Base-by-base conservation (phyloP, 2,888 invertebrate genomes). In the Drosophila melanosoma region DNA sequence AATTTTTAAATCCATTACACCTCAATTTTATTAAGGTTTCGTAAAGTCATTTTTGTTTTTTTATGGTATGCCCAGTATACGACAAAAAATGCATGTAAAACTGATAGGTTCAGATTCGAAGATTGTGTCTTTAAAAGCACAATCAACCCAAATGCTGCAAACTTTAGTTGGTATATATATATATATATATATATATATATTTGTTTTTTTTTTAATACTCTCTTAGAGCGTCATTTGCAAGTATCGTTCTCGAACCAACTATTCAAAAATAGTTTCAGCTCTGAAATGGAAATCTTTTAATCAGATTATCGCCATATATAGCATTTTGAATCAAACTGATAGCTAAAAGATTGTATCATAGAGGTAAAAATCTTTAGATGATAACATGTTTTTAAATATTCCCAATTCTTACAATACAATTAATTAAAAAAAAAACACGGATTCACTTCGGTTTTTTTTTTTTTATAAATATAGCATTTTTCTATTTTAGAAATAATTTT, bases 381-480 rank as follows among this genome's bases (percentile, higher is more conserved):
- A 5, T n/a, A 26, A 26, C 15, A 23, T 45, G 1, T 4, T 45
- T 23, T 20, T 7, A 1, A 45, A 23, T 20, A 45, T 45, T 45
- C 45, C 45, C 45, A 45, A 45, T 45, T 23, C 20, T 15, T 45
- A 23, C 20, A 45, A 23, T 45, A 45, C 45, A 35, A n/a, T 17
- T 17, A 29, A 11, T 20, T 26, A 32, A 38, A 29, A 38, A 32
- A 42, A 17, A 11, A 15, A 29, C 45, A 52, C 10, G 20, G 10
- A 45, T 57, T 6, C 15, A 20, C 38, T 38, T 61, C n/a, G 12
- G 20, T 40, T 67, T 81, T 49, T 35, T 15, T 65, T 81, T 49
- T 12, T 15, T 65, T 79, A 82, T 69, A 85, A 76, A 88, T 83
- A 77, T 77, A 68, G 54, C 54, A 58, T 61, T 78, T 59, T 35